Base-by-base conservation (phyloP, 2,888 invertebrate genomes). In the Tanaodytes sp. region DNA sequence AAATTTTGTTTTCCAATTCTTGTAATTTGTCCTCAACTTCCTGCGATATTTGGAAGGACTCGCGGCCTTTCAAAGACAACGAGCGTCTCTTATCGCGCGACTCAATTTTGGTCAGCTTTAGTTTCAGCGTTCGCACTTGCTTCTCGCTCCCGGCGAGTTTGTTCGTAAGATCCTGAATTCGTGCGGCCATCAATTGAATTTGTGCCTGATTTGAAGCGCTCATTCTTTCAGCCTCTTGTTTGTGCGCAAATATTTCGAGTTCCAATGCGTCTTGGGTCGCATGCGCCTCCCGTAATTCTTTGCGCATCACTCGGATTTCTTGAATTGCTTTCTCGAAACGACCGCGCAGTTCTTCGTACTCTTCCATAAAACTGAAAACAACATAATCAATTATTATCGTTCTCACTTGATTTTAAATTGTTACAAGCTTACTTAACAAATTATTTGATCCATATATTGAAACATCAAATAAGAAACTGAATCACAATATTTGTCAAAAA, bases 11-110 rank as follows among this genome's bases (percentile, higher is more conserved):
- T 85, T 94, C 94, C 64, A 94, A 84, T 81, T 93, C 92, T n/a
- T 89, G 89, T 42, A 95, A 87, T 82, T 95, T 95, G 71, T 93
- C 92, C 83, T 95, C 95, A 14, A 95, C 89, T 83, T 94, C 94
- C 82, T 93, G 93, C 11, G 92, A 91, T 42, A 94, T 88, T 6
- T 92, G 91, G 75, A 93, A 89, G 23, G 93, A 92, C 82, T 94
- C 93, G 73, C 92, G 89, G 5, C 94, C 93, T 84, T 95, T 95
- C 39, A 96, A 86, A 0, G 94, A 94, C 16, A 94, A 86, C 31
- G 94, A 93, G 70, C 95, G 88, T 72, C 95, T 87, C 75, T 94
- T 92, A 77, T 93, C 93, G 75, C 92, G 88, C 0, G 90, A 90
- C 79, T 94, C 94, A 0, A 91, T 88, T 80, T 92, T 92, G 72